Evolutionary conservation across 2,113 vertebrate genomes (phyloP).

Genomic region (Callospermophilus lateralis): DNA sequence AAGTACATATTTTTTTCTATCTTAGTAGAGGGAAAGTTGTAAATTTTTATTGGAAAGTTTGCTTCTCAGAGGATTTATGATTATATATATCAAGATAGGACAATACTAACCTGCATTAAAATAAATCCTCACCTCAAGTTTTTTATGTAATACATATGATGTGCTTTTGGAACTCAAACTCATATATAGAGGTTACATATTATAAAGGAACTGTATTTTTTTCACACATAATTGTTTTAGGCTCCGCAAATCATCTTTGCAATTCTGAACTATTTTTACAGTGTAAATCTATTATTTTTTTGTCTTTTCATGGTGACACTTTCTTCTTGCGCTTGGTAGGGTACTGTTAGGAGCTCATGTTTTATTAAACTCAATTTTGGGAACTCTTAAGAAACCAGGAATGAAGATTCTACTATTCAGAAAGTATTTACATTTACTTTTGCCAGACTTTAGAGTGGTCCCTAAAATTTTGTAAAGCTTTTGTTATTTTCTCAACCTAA

Average conservation of each 20-base stretch:
- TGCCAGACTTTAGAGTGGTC: not conserved
- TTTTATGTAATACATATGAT: not conserved
- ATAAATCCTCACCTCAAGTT: not conserved
- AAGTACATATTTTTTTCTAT: not conserved
- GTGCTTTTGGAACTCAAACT: not conserved
- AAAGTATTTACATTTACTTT: not conserved
- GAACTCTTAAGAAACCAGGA: not conserved
- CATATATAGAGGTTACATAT: not conserved
- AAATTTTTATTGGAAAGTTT: not conserved
- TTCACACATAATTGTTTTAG: not conserved
- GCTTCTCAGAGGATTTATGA: not conserved
- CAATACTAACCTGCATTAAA: not conserved
- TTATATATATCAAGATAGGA: not conserved
- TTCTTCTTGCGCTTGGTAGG: not conserved
- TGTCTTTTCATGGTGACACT: not conserved
- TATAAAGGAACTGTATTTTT: not conserved
- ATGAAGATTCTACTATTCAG: not conserved
- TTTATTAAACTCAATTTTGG: not conserved
- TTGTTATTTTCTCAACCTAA: not conserved
- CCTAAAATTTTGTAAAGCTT: not conserved
- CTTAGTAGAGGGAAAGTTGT: not conserved
- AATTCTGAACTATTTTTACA: not conserved
- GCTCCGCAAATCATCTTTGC: not conserved
- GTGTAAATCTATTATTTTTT: not conserved
- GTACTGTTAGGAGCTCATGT: not conserved